Conservation (phyloP, 1,140 invertebrate species). For the Drosophila oshimai region DNA sequence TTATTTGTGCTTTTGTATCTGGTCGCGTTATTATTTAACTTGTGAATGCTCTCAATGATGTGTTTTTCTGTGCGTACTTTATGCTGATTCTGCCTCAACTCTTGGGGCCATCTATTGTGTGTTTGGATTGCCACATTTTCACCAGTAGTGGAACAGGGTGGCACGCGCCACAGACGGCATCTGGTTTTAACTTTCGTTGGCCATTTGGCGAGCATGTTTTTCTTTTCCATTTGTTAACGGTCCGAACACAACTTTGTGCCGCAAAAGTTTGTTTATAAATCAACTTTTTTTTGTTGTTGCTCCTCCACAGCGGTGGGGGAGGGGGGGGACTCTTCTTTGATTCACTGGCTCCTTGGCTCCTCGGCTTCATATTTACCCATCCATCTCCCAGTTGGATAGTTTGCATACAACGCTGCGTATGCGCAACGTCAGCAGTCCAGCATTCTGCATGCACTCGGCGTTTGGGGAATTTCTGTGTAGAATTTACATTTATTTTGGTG, state of each 20-base stretch:
- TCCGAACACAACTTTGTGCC: constrained; percentile 58
- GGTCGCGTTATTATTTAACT: constrained; percentile 54
- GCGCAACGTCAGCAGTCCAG: constrained; percentile 44
- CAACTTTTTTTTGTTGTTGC: constrained; percentile 61
- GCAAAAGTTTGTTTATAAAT: constrained; percentile 77
- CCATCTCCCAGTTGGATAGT: constrained; percentile 37
- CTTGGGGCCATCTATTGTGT: constrained; percentile 35
- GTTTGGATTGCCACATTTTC: constrained; percentile 14
- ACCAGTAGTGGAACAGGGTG: neutral
- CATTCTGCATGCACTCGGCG: constrained; percentile 44
- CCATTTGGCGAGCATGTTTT: constrained; percentile 60
- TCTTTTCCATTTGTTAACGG: constrained; percentile 60
- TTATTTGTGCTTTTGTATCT: constrained; percentile 51
- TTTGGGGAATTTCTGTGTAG: constrained; percentile 31
- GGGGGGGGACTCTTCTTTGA: constrained; percentile 24
- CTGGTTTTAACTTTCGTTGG: constrained; percentile 57
- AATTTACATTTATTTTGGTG: constrained; percentile 62
- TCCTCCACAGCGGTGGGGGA: neutral
- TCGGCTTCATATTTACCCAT: neutral
- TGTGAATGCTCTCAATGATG: constrained; percentile 50
- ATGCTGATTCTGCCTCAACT: constrained; percentile 38
- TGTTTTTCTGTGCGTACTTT: constrained; percentile 44
- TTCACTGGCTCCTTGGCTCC: neutral
- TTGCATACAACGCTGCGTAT: constrained; percentile 36
- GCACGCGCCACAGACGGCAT: constrained; percentile 27